Base-by-base conservation (phyloP, 2,113 vertebrate genomes). In the Eretmodus cyanostictus region DNA sequence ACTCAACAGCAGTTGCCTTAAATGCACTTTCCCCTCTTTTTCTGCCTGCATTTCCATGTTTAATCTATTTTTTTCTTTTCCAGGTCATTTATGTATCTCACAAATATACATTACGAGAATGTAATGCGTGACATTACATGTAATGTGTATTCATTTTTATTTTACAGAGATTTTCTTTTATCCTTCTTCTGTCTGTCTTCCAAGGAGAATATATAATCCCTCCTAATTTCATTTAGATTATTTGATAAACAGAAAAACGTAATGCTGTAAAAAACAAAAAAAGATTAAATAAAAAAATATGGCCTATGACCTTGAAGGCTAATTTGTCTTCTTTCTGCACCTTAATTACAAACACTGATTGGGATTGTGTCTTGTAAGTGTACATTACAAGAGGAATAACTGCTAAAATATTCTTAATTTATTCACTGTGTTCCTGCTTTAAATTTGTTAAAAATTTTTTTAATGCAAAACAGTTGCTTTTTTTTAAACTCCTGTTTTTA, bases 1-100 rank as follows among this genome's bases (percentile, higher is more conserved):
- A 92, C 90, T 93, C 90, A 87, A 86, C 91, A 93, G 88, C 90
- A 93, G 92, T 94, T 93, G 94, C 94, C 94, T 95, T 95, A 95
- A 95, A 96, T 89, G 86, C 87, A 86, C 89, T 86, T 71, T 80
- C n/a, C 68, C 3, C 19, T n/a, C 57, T 17, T 55, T 34, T 31
- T 49, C 54, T 54, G 14, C 81, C 78, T 76, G 45, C 85, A 83
- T 66, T 42, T 87, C 89, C 45, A 73, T 79, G 88, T 89, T 66
- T 89, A 59, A 83, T 38, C 8, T 34, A 19, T 19, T 61, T 5
- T 93, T 42, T 90, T 73, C 81, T 91, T 91, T 92, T 91, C 42
- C 66, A 24, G 81, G 71, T 54, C 17, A 55, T 91, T 92, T 55
- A 84, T 89, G 84, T 51, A 87, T 82, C 40, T 51, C 31, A 66